These are phyloP conservation scores for Polydesmus complanatus DNA, from an alignment of 2,888 invertebrate genomes.

Conservation along the genomic window DNA sequence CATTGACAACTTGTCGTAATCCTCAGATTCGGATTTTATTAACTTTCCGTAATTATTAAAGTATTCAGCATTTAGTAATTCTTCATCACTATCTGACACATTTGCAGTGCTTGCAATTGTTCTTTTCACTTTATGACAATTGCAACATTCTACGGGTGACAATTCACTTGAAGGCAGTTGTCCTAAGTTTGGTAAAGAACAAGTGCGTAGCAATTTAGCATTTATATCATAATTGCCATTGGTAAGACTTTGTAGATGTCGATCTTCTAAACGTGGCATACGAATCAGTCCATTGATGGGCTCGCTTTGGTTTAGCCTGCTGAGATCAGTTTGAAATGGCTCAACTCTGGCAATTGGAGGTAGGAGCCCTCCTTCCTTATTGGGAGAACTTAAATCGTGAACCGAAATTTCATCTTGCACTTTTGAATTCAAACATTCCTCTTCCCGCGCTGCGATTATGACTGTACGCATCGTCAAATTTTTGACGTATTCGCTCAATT, in stretches of 20 bases:
- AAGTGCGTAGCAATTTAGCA: background rate
- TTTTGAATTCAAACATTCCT: background rate
- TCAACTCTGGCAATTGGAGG: background rate
- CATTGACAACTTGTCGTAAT: background rate
- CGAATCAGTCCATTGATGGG: background rate
- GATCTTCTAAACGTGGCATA: background rate
- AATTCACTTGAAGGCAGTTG: background rate
- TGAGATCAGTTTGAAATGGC: background rate
- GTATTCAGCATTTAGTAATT: too few species aligned
- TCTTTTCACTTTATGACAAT: background rate
- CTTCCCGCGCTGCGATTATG: background rate
- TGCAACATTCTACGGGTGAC: background rate
- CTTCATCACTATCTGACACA: too few species aligned
- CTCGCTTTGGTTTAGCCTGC: background rate
- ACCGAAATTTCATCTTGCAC: background rate
- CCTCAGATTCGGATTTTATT: background rate
- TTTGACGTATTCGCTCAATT: background rate
- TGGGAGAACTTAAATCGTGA: background rate
- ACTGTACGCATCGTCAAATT: background rate
- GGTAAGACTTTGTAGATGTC: background rate
- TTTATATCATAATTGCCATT: background rate
- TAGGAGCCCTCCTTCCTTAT: background rate
- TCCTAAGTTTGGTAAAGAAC: background rate
- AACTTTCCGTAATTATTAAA: too few species aligned
- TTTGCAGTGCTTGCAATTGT: too few species aligned